Base-by-base conservation (phyloP, 2,888 invertebrate genomes). In the Lasius platythorax region DNA sequence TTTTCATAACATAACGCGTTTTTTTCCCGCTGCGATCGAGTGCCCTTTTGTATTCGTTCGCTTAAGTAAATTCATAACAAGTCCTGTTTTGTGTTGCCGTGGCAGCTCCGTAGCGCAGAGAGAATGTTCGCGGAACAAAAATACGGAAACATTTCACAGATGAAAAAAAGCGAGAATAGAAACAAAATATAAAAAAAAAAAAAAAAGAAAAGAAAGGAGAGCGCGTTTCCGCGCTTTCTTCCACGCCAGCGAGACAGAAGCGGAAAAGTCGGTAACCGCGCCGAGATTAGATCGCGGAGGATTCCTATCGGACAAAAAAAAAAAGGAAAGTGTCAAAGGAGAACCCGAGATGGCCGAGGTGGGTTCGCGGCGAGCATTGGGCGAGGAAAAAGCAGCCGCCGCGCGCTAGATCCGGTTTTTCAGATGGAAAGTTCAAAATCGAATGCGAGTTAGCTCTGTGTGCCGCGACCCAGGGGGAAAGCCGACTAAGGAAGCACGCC, bases 401-500 rank as follows among this genome's bases (percentile, higher is more conserved):
- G 46, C 46, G 18, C 46, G 30, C 63, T 76, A 84, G 85, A 87
- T 89, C 85, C 87, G 85, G 84, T 90, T 90, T 90, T 91, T 90
- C 91, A 78, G 79, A 76, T 82, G 84, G 67, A 88, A 91, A 88
- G 84, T 90, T 87, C 67, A 81, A 66, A 83, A 79, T 63, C 79
- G 50, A 67, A 67, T 66, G 28, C 58, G 63, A 82, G 82, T 70
- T 86, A 66, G 37, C 84, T 83, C 68, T 74, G n/a, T 72, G 43
- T 33, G 63, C 37, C 75, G 28, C 37, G 73, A 75, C 73, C 82
- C 33, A 23, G 46, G 61, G 50, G 82, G 28, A 30, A 53, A 33
- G 43, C 15, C 67, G 68, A 64, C 28, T 63, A 63, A 74, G 50
- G 23, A 23, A 23, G 33, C 63, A 58, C 78, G 61, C 72, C 8